Percentiles rank a stretch among this genome's conserved stretches.
Evolutionary conservation across 2,797 vertebrate species (phyloP).

Genomic region (Remorina albescens): DNA sequence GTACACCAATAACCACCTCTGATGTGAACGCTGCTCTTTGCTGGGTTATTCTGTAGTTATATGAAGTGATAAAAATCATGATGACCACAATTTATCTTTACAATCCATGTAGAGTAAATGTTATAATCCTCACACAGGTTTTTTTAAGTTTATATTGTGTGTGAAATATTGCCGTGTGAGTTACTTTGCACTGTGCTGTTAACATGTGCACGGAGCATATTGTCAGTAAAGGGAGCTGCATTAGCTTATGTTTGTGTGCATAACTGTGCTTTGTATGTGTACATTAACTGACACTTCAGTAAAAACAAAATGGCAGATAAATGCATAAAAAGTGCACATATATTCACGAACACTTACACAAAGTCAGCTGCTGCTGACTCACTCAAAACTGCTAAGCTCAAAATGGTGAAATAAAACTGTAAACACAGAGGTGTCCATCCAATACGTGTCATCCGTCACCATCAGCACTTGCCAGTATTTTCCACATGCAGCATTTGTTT

Average conservation of each 20-base stretch:
- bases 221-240: not conserved
- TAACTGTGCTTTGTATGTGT: not conserved
- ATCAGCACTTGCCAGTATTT: not conserved
- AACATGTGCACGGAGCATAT: not conserved
- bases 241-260: not conserved
- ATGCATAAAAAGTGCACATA: no score
- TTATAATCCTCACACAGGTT: no score
- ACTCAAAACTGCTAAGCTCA: not conserved
- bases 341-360: not conserved
- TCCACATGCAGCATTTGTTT: not conserved
- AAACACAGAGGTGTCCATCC: not conserved
- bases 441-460: not conserved
- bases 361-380: not conserved
- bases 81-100: not conserved
- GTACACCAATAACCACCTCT: not conserved
- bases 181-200: no score
- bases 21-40: not conserved
- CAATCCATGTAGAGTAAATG: not conserved
- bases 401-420: not conserved
- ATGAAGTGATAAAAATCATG: not conserved
- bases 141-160: no score
- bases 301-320: not conserved
- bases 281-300: not conserved
- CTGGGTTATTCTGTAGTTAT: not conserved
- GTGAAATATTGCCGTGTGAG: no score